Evolutionary conservation across 2,888 invertebrate species (phyloP), one percentile per base, ranked within the genome.

Genomic region (Quadroppia sp.): DNA sequence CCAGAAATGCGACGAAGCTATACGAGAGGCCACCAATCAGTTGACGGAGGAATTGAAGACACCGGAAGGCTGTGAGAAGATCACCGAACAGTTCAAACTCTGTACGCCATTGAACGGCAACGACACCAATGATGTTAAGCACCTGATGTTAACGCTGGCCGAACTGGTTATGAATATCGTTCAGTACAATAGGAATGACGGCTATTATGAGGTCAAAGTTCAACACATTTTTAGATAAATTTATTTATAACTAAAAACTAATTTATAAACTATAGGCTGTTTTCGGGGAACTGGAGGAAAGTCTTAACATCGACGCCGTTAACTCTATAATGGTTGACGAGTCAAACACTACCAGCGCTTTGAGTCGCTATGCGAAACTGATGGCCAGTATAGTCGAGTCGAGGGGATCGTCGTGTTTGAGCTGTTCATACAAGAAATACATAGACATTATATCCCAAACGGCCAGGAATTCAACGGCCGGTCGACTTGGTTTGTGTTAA

Each of bases 151-250:
- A 81, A 87, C 87, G 17, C 82, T 96, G 56, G 90, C 94, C 0
- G 88, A 89, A 64, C 90, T 91, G 82, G 92, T 96, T 82, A 94
- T 93, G 71, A 92, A 89, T 53, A 87, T 95, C 53, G 95, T 96
- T 0, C 96, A 97, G 80, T 96, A 96, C 82, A 95, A 96, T 82
- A 91, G 91, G 81, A 95, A 95, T 80, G 95, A 95, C 81, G 86
- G 94, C 36, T 87, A 88, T 2, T 88, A 80, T 85, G 86, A 78
- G 72, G 75, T 74, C 28, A 36, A 67, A 45, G 17, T 13, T 17
- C 28, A 59, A 20, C 71, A 64, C 36, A 36, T 36, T 4, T 4
- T 11, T 7, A 7, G 6, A 11, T 7, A 4, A n/a, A n/a, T n/a
- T 36, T 11, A 36, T 36, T 36, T 7, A 4, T 7, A 4, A 36